A percentile compares a stretch with the other conserved stretches of the same genome.
Conservation (phyloP, 2,888 invertebrate genomes). For the Philereme transversata region DNA sequence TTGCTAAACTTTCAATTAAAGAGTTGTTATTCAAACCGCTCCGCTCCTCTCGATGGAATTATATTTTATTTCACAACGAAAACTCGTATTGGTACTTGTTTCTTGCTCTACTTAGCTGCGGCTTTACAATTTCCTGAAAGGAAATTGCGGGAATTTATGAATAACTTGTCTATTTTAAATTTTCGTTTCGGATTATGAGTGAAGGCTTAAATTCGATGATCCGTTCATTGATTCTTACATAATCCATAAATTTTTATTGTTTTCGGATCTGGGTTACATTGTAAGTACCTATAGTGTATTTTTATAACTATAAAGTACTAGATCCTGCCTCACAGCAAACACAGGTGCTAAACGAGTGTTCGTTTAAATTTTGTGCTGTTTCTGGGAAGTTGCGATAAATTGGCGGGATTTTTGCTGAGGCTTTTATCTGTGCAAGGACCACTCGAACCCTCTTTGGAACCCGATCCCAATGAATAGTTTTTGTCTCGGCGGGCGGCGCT, state of each 20-base stretch:
- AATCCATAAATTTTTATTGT: background rate
- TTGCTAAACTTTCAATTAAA: conserved; percentile 85
- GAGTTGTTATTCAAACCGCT: conserved; percentile 83
- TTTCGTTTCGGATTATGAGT: conserved; percentile 40
- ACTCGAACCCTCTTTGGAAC: conserved; percentile 40
- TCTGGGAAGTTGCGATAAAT: conserved; percentile 32
- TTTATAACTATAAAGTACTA: conserved; percentile 2
- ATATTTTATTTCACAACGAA: conserved; percentile 78
- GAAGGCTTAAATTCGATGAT: conserved; percentile 43
- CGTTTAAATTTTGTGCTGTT: conserved; percentile 33
- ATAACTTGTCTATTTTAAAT: conserved; percentile 58
- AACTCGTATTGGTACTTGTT: conserved; percentile 73
- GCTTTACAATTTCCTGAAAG: conserved; percentile 64
- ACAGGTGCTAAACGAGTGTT: conserved; percentile 22
- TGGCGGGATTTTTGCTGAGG: conserved; percentile 35
- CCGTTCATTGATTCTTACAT: conserved; percentile 36
- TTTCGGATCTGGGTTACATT: too few relatives aligned
- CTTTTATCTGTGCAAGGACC: conserved; percentile 37
- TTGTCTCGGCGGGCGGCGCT: conserved; percentile 36
- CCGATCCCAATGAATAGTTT: conserved; percentile 41
- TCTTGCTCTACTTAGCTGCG: conserved; percentile 63
- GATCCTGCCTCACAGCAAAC: background rate
- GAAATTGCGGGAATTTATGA: conserved; percentile 62
- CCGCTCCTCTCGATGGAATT: conserved; percentile 71
- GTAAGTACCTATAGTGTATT: too few relatives aligned